Conservation (phyloP, 2,888 invertebrate species). For the Taenaris catops region DNA sequence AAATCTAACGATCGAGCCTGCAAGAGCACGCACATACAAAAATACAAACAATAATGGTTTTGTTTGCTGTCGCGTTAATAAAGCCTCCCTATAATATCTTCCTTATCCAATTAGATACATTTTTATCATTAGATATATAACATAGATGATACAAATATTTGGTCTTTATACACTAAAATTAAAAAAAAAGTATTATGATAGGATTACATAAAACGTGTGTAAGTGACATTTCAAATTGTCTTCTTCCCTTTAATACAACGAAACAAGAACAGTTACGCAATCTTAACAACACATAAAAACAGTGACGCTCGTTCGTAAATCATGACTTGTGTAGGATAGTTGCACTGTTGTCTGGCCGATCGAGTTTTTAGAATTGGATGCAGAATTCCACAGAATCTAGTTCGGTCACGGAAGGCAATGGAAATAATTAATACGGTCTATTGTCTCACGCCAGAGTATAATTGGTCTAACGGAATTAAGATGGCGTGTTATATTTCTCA, state of each 20-base stretch:
- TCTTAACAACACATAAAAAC: slow-evolving; percentile 9
- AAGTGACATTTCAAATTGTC: slow-evolving; percentile 13
- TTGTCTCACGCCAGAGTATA: slow-evolving; percentile 36
- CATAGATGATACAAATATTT: too few relatives aligned
- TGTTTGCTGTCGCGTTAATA: too few relatives aligned
- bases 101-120: too few relatives aligned
- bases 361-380: slow-evolving; percentile 48
- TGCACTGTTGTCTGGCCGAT: slow-evolving; percentile 7
- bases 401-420: slow-evolving; percentile 36
- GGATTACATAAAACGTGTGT: slow-evolving; percentile 1
- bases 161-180: too few relatives aligned
- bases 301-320: slow-evolving; percentile 4
- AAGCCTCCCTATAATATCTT: too few relatives aligned
- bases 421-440: slow-evolving; percentile 42
- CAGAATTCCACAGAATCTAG: slow-evolving; percentile 43
- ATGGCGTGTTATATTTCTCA: not conserved
- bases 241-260: slow-evolving; percentile 15
- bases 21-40: too few relatives aligned
- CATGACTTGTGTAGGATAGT: slow-evolving; percentile 4
- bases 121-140: too few relatives aligned
- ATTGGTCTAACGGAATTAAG: slow-evolving; percentile 37
- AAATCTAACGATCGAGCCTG: too few relatives aligned
- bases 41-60: too few relatives aligned
- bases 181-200: too few relatives aligned
- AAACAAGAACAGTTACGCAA: slow-evolving; percentile 18